phyloP scores from a whole-genome alignment of 2,797 vertebrate genomes.

The Halcyon chelicuti region DNA sequence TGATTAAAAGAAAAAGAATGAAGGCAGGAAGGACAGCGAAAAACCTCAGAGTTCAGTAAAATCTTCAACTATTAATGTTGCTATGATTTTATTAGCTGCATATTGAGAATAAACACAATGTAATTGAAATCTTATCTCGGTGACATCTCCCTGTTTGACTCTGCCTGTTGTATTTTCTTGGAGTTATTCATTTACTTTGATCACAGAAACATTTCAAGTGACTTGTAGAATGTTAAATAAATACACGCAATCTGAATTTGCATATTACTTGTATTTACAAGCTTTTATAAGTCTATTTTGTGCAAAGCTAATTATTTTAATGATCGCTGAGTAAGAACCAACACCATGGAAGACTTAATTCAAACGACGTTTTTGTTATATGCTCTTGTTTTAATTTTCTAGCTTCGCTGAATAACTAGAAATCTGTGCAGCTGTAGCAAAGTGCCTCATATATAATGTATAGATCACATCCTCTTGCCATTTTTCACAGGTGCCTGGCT shows the following conservation, averaged over 20 bases:
- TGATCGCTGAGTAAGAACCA: slow-evolving; percentile 11
- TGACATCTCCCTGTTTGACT: not conserved
- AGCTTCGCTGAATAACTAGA: slow-evolving; percentile 17
- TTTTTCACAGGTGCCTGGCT: slow-evolving; percentile 72
- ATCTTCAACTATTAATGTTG: not conserved
- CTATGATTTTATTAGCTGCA: not conserved
- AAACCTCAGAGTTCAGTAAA: not conserved
- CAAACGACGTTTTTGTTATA: slow-evolving; percentile 7
- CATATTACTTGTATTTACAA: slow-evolving; percentile 16
- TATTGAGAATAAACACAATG: not conserved
- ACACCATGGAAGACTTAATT: slow-evolving; percentile 1
- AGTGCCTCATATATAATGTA: slow-evolving; percentile 71
- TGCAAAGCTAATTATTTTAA: slow-evolving; percentile 50
- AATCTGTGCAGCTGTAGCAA: slow-evolving; percentile 62
- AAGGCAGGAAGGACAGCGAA: not conserved
- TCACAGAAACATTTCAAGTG: not conserved
- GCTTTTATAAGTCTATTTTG: slow-evolving; percentile 49
- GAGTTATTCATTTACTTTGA: not conserved
- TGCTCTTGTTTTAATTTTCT: slow-evolving; percentile 45
- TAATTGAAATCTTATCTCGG: not conserved
- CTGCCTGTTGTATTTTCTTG: not conserved
- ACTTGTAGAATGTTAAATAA: slow-evolving; percentile 11
- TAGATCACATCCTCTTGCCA: slow-evolving; percentile 68
- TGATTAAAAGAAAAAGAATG: not conserved
- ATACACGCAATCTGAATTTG: slow-evolving; percentile 11